Evolutionary conservation across 1,140 invertebrate species (phyloP), one percentile per base, ranked within the genome.

Genomic region (Zelostemma sp.): DNA sequence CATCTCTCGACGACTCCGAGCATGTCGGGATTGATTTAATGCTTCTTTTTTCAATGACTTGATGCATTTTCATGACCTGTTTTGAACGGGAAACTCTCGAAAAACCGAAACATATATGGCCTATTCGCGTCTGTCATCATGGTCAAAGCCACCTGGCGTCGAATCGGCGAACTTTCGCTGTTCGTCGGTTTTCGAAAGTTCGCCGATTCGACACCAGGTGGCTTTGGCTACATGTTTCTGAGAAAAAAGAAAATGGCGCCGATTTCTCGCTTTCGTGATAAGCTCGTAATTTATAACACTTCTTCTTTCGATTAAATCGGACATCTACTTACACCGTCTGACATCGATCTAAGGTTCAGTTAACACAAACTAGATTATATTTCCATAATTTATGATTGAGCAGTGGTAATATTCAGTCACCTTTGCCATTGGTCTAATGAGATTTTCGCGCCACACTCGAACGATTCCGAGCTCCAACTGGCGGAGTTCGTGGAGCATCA

Each of bases 361-460:
- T 70, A 70, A 71, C 63, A 71, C 68, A 71, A 71, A 71, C 68
- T 71, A 71, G 54, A 71, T 58, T 71, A 66, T 71, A 54, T 38
- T 69, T 71, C 19, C 62, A 67, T 72, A 63, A 66, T 71, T 72
- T 72, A 72, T 72, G 63, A 72, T 72, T 72, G 69, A 72, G 69
- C 69, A 72, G 59, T 72, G 69, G 57, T 58, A 53, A 72, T 67
- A 64, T 72, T 72, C 64, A 72, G 69, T 71, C 68, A 59, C 68
- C 63, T 43, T 59, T 66, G 63, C 62, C 63, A 45, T 62, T 66
- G 58, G 68, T 66, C 68, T 71, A 64, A 38, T 38, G 35, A 41
- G 40, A 12, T 41, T 15, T 15, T 41, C 14, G 14, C 40, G 40
- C 40, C 12, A 1, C 11, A 15, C 40, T 41, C 14, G 40, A 41